Conservation (phyloP, 2,888 invertebrate species). For the Marasmarcha lunaedactyla region DNA sequence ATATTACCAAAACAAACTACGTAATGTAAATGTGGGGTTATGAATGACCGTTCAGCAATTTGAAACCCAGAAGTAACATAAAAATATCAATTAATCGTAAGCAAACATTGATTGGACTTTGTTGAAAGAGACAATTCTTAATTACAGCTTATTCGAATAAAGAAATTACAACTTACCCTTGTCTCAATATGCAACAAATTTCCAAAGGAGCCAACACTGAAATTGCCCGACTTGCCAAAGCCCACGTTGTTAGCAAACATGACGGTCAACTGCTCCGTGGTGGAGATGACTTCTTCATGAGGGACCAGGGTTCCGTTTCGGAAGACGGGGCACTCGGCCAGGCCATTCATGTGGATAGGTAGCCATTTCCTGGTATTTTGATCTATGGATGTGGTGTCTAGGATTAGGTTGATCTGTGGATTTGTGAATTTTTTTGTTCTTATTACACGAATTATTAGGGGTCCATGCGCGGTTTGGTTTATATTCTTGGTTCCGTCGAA, state of each 20-base stretch:
- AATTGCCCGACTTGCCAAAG: constrained; percentile 66
- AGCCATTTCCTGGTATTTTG: constrained; percentile 76
- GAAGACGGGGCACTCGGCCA: constrained; percentile 81
- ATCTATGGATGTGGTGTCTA: constrained; percentile 76
- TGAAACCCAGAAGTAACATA: no score
- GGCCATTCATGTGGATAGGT: constrained; percentile 78
- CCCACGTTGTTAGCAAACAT: constrained; percentile 74
- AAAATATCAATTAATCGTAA: no score
- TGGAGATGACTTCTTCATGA: constrained; percentile 81
- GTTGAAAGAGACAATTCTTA: no score
- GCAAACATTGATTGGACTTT: no score
- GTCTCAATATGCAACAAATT: constrained; percentile 74
- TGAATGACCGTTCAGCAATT: no score
- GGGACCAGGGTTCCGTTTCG: constrained; percentile 68
- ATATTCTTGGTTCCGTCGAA: no score
- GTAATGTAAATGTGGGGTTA: no score
- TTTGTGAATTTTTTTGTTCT: no score
- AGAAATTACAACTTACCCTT: constrained; percentile 76
- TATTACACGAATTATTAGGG: no score
- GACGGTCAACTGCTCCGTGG: constrained; percentile 82
- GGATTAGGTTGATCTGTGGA: constrained; percentile 75
- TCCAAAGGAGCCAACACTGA: constrained; percentile 80
- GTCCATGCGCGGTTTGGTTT: no score
- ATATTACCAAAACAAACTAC: no score
- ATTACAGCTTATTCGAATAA: no score